phyloP scores from a whole-genome alignment of 1,140 invertebrate species.

The Hycleus cichorii region DNA sequence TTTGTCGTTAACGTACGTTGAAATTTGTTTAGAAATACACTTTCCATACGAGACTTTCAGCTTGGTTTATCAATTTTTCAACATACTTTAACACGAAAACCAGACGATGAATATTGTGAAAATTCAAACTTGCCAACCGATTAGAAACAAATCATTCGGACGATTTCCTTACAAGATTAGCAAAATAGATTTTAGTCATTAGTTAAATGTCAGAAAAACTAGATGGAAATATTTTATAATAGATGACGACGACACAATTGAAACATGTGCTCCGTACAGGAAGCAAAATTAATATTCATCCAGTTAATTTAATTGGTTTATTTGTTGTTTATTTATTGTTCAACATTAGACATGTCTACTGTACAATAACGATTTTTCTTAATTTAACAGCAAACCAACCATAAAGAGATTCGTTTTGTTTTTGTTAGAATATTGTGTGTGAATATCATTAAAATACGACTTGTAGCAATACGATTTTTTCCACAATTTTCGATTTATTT shows the following conservation, averaged over 20 bases:
- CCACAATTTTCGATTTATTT: too few relatives aligned
- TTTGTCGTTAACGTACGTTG: neutral
- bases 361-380: too few relatives aligned
- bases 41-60: constrained; percentile 2
- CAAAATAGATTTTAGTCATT: neutral
- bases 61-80: neutral
- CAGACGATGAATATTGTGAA: neutral
- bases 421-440: too few relatives aligned
- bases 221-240: neutral
- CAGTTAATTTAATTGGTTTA: constrained; percentile 9
- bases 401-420: too few relatives aligned
- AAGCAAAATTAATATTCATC: constrained; percentile 3
- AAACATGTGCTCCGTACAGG: constrained; percentile 9
- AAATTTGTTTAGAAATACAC: neutral
- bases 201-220: constrained; percentile 12
- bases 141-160: neutral
- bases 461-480: too few relatives aligned
- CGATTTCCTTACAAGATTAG: constrained; percentile 13
- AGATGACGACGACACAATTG: constrained; percentile 4
- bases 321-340: neutral
- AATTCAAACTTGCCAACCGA: too few relatives aligned
- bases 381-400: too few relatives aligned
- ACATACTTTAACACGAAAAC: neutral
- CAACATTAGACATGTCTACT: too few relatives aligned
- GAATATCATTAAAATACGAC: too few relatives aligned